These are phyloP conservation scores for Lepetodrilus schrolli DNA, from an alignment of 2,888 invertebrate genomes.

Conservation along the genomic window DNA sequence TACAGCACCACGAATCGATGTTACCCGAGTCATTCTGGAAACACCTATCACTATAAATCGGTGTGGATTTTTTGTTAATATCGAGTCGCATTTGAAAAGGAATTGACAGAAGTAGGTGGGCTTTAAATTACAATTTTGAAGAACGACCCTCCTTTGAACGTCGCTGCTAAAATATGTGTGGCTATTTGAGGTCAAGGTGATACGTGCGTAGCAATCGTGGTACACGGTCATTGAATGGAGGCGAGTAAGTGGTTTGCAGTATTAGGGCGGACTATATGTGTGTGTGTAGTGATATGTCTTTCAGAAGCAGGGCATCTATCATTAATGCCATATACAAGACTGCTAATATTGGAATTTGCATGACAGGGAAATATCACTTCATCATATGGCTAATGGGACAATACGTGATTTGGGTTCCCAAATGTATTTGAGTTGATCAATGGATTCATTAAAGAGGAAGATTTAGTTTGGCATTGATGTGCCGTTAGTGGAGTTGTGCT, in stretches of 20 bases:
- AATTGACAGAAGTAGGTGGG: neutral
- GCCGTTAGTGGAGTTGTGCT: no score
- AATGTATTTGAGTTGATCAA: no score
- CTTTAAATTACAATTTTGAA: neutral
- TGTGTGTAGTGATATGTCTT: neutral
- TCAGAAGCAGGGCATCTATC: neutral
- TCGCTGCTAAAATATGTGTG: neutral
- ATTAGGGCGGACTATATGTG: no score
- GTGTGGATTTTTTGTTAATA: neutral
- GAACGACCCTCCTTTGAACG: neutral
- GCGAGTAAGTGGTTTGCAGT: no score
- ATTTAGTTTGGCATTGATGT: no score
- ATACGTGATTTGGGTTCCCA: no score
- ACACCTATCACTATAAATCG: neutral
- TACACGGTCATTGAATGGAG: no score
- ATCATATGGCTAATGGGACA: neutral
- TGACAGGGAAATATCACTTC: neutral
- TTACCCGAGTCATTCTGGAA: neutral
- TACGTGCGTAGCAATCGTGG: neutral
- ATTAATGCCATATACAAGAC: neutral
- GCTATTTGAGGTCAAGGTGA: neutral
- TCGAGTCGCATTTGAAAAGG: neutral
- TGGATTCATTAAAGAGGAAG: no score
- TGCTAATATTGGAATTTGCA: neutral
- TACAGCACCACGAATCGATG: neutral